Conservation (phyloP, 2,113 vertebrate species). For the Hiodon alosoides region DNA sequence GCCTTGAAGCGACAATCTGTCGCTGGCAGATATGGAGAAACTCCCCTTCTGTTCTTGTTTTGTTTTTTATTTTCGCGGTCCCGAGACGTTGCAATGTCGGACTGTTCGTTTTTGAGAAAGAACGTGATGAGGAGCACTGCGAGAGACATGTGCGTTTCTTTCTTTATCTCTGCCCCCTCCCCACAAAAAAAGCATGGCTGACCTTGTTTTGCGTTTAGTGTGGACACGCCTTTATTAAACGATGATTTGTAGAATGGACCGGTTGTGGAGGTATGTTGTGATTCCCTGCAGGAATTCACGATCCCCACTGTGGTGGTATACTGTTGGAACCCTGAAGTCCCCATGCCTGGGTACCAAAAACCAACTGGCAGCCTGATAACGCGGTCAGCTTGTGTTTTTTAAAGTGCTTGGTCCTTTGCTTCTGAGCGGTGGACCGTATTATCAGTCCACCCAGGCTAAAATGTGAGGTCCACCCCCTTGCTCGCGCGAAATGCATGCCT, state of each 20-base stretch:
- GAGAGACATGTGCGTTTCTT: background rate
- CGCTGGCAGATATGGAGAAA: background rate
- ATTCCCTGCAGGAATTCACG: background rate
- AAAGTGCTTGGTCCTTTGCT: too few species aligned
- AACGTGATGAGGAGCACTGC: background rate
- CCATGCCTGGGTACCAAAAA: background rate
- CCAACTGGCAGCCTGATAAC: too few species aligned
- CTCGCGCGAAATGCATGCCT: too few species aligned
- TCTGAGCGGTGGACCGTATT: too few species aligned
- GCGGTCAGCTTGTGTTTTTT: too few species aligned
- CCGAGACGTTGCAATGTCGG: background rate
- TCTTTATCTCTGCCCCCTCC: background rate
- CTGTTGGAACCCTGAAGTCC: background rate
- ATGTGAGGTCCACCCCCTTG: too few species aligned
- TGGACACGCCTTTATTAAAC: background rate
- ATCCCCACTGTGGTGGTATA: too few species aligned
- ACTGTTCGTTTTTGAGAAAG: background rate
- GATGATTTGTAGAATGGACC: background rate
- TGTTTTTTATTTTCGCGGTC: background rate
- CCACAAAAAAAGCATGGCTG: background rate
- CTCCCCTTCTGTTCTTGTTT: background rate
- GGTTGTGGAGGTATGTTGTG: background rate
- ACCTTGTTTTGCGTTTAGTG: background rate
- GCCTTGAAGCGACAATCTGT: conserved; percentile 1
- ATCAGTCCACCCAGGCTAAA: too few species aligned